These are phyloP conservation scores for Cephalopachus bancanus DNA, from an alignment of 2,797 vertebrate species.

Conservation along the genomic window DNA sequence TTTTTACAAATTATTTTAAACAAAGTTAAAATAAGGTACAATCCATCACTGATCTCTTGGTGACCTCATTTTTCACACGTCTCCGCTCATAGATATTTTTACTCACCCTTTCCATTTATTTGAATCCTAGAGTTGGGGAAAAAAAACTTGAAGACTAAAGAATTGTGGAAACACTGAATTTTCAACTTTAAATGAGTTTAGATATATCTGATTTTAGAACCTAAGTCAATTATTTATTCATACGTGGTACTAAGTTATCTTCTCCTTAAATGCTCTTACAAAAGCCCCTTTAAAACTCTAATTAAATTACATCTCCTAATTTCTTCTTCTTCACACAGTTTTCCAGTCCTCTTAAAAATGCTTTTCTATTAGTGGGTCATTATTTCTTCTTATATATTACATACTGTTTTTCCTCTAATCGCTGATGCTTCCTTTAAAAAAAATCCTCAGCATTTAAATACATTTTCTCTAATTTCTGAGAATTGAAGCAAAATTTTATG, in stretches of 20 bases:
- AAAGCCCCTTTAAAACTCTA: not conserved
- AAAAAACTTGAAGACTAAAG: slow-evolving; percentile 40
- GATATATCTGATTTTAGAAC: slow-evolving; percentile 11
- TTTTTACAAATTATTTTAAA: slow-evolving; percentile 71
- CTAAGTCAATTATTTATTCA: not conserved
- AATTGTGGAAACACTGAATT: not conserved
- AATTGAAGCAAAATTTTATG: not conserved
- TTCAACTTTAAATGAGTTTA: slow-evolving; percentile 32
- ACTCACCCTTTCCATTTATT: not conserved
- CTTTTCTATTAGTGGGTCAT: not conserved
- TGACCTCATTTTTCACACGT: not conserved
- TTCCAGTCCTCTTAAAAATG: slow-evolving; percentile 12
- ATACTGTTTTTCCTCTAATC: not conserved
- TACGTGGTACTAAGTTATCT: not conserved
- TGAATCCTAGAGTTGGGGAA: slow-evolving; percentile 24
- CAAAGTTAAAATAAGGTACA: slow-evolving; percentile 54
- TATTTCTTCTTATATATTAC: not conserved
- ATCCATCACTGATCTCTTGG: not conserved
- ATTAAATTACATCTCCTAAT: not conserved
- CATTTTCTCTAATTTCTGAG: slow-evolving; percentile 17
- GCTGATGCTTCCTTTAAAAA: not conserved
- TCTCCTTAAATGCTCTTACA: not conserved
- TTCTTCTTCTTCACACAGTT: not conserved
- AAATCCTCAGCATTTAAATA: not conserved
- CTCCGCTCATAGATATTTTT: slow-evolving; percentile 9